These are phyloP conservation scores for Protaetia brevitarsis DNA, from an alignment of 1,140 invertebrate genomes.

Conservation along the genomic window DNA sequence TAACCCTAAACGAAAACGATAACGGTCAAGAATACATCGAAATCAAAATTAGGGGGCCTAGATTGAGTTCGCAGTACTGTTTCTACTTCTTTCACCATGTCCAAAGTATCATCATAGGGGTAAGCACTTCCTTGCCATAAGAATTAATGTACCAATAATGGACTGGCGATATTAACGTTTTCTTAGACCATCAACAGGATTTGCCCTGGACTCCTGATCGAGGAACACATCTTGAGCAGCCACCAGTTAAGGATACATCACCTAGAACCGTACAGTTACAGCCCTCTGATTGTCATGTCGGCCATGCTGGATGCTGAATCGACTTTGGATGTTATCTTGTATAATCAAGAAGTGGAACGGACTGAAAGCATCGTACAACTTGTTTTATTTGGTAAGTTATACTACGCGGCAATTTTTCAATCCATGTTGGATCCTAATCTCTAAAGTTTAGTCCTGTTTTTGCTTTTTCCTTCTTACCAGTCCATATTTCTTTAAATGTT, in stretches of 20 bases:
- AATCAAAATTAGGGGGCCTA: constrained; percentile 71
- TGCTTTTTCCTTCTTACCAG: no score
- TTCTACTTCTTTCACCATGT: constrained; percentile 78
- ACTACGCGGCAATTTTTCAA: constrained; percentile 50
- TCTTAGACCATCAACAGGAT: constrained; percentile 58
- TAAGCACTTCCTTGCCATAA: no score
- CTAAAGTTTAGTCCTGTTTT: no score
- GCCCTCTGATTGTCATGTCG: constrained; percentile 59
- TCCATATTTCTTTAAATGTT: constrained; percentile 1
- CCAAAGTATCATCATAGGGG: background rate
- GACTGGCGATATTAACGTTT: constrained; percentile 27
- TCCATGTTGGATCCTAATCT: no score
- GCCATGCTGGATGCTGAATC: constrained; percentile 56
- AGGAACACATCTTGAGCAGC: constrained; percentile 66
- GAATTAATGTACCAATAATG: no score
- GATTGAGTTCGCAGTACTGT: constrained; percentile 55
- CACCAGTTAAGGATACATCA: constrained; percentile 57
- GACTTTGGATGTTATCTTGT: constrained; percentile 49
- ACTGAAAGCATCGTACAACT: constrained; percentile 67
- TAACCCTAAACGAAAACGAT: constrained; percentile 65
- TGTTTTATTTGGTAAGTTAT: constrained; percentile 60
- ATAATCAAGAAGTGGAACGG: constrained; percentile 58
- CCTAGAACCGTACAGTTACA: constrained; percentile 58
- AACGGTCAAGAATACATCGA: constrained; percentile 60
- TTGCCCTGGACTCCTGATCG: constrained; percentile 65